Base-by-base conservation (phyloP, 2,888 invertebrate genomes). In the Andricus curvator region DNA sequence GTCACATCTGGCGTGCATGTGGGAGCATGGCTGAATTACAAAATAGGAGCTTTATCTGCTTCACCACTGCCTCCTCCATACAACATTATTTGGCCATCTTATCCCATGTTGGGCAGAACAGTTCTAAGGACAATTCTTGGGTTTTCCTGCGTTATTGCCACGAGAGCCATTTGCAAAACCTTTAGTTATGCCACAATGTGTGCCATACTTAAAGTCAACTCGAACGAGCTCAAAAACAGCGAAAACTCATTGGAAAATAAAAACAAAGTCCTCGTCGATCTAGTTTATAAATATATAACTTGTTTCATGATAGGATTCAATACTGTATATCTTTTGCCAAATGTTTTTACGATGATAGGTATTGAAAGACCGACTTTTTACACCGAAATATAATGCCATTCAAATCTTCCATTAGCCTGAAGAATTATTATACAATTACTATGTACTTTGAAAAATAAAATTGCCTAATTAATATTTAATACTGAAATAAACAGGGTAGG, bases 21-120 rank as follows among this genome's bases (percentile, higher is more conserved):
- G 4, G 98, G 97, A 29, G 95, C 97, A 8, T 98, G 98, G 98
- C 93, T 96, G 64, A 97, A 97, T 93, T 97, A 96, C 92, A 97
- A 96, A 91, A 94, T 96, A 20, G 97, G 97, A n/a, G 94, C 95
- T 89, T 94, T 96, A 94, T 92, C 91, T n/a, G 93, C 94, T 62
- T 92, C 93, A 0, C 94, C 95, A 84, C 90, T 94, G n/a, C 93
- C 94, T 48, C 97, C 97, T 9, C 96, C 96, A 0, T 97, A 97
- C 92, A 92, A 94, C 81, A 95, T 98, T 88, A 95, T 96, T 88
- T 97, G 97, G 96, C 97, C 97, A 13, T 95, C 96, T 2, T 94
- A 95, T 82, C 94, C 95, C 86, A 96, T 97, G 95, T 88, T 96
- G 74, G 95, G 96, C 80, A 94, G 94, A 88, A 93, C 95, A 70